phyloP scores from a whole-genome alignment of 2,797 vertebrate species.

The Sebastes alutus region DNA sequence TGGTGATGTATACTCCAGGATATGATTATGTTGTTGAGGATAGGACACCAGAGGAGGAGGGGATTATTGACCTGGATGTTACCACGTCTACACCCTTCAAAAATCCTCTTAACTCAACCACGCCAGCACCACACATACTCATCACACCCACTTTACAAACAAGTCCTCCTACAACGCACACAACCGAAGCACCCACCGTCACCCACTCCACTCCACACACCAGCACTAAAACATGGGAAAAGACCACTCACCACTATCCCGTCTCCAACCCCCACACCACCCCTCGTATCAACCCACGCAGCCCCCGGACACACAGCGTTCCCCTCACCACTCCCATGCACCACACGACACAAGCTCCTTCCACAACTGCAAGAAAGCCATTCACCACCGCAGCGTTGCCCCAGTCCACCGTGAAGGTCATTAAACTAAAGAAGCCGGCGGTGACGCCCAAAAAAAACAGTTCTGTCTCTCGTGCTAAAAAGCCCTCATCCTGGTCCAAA shows the following conservation, averaged over 20 bases:
- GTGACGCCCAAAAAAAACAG: conserved; percentile 38
- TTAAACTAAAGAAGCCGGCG: conserved; percentile 56
- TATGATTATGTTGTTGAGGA: conserved; percentile 84
- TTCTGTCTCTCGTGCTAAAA: conserved; percentile 18
- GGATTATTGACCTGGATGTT: conserved; percentile 69
- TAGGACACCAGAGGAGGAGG: conserved; percentile 54
- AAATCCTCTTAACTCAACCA: conserved; percentile 42
- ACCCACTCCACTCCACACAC: conserved; percentile 46
- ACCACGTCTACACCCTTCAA: conserved; percentile 38
- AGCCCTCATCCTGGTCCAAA: conserved; percentile 54
- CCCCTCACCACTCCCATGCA: conserved; percentile 36
- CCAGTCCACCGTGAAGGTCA: conserved; percentile 49
- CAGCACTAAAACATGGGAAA: conserved; percentile 57
- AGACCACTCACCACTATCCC: conserved; percentile 40
- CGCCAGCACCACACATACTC: conserved; percentile 9
- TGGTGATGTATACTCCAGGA: conserved; percentile 74
- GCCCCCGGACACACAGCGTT: conserved; percentile 14
- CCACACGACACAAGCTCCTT: conserved; percentile 39
- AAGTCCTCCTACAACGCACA: conserved; percentile 39
- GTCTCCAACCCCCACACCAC: conserved; percentile 19
- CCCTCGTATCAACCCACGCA: conserved; percentile 31
- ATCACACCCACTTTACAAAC: conserved; percentile 42
- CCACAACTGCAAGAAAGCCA: conserved; percentile 37
- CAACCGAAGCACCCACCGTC: conserved; percentile 46
- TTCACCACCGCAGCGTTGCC: conserved; percentile 25